Base-by-base conservation (phyloP, 2,113 vertebrate species). In the Pseudonaja textilis region DNA sequence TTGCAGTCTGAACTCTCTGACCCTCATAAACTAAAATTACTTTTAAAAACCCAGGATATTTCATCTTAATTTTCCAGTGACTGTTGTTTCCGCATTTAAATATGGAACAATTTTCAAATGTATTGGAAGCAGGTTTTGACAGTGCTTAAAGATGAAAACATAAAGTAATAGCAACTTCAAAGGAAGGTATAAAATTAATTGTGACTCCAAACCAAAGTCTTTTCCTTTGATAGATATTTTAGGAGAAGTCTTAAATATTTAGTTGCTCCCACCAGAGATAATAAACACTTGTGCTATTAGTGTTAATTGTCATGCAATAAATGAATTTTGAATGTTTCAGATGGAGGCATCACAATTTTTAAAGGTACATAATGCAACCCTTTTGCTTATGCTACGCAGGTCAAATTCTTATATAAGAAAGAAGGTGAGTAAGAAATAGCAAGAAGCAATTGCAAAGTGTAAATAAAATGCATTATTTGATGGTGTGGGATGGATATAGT, bases 21-120 rank as follows among this genome's bases (percentile, higher is more conserved):
- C 25, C 20, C 4, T 45, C 64, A 88, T 93, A 92, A 93, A 96
- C 54, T 91, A 88, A 69, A 93, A 93, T 90, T 56, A 86, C 55
- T 90, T 93, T 85, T 86, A 39, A 59, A 91, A 89, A 89, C 5
- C 20, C n/a, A n/a, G 20, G 59, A 69, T 23, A 0, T 10, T 39
- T 61, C 90, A 64, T 69, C 61, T 39, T n/a, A 91, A 3, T 64
- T 85, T 50, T 88, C 59, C 47, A 57, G 1, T 39, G 23, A 16
- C n/a, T 47, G 14, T 91, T 89, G 55, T 74, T 94, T n/a, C 1
- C 5, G 16, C 8, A 16, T 14, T 88, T 42, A 93, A 94, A 88
- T 87, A 90, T 61, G 88, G 42, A 89, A 85, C 29, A 85, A 81
- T 81, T n/a, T 87, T 47, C 56, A 93, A 29, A n/a, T 29, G 23